Base-by-base conservation (phyloP, 2,888 invertebrate species). In the Drosophila vallismaia region DNA sequence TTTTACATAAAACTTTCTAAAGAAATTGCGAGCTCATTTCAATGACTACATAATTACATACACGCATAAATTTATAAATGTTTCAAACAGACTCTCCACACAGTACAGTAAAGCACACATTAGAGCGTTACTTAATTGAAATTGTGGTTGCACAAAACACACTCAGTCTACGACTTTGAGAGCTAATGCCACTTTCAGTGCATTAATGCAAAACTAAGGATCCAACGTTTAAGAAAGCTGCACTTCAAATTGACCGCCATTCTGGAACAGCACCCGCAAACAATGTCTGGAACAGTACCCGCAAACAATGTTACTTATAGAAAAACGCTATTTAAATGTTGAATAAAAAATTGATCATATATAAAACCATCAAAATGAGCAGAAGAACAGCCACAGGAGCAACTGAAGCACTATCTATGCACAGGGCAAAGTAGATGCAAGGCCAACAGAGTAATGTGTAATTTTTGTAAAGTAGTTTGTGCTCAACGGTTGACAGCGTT, bases 401-500 rank as follows among this genome's bases (percentile, higher is more conserved):
- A 28, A 19, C 19, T 19, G 24, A 24, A 50, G 40, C 42, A 19
- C 14, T 12, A 77, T 28, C 56, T 14, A 56, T 8, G 40, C 29
- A 42, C 40, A 40, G 12, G 29, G 40, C 31, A 33, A 19, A 46
- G 44, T 33, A 52, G 71, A 74, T 66, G 70, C 69, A 70, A 74
- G 62, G 75, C 77, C 78, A 62, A 71, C 71, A 79, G 64, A 71
- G 67, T 50, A 74, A 56, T 74, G 62, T 83, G 81, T 81, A 81
- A 83, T 71, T 75, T 79, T 83, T 81, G 83, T 83, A 81, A 70
- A 80, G 79, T 83, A 83, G 79, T 75, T 79, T 72, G 77, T 77
- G 79, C 71, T 71, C 48, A 46, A 40, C 42, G 50, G 60, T 60
- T 29, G 28, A 67, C 45, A 58, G 74, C 70, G 62, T 53, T 40